Evolutionary conservation across 2,113 vertebrate genomes (phyloP).

Genomic region (Peromyscus polionotus): DNA sequence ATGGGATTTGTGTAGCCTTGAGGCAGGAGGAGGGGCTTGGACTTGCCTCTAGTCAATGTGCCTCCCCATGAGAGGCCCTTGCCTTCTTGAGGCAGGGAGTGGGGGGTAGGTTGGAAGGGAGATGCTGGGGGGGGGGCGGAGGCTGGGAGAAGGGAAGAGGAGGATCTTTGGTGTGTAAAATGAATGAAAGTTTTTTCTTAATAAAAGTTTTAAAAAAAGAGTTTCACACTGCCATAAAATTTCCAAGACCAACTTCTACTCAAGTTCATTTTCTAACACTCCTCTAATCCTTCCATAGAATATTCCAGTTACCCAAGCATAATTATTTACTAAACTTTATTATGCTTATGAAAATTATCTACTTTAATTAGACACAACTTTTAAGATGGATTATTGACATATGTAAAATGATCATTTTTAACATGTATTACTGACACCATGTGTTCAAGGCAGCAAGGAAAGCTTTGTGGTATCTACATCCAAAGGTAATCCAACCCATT

Average conservation of each 20-base stretch:
- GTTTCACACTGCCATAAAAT: background rate
- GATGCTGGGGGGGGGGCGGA: too few relatives aligned
- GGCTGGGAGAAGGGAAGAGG: too few relatives aligned
- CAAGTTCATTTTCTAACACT: background rate
- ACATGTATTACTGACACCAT: background rate
- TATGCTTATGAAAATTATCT: background rate
- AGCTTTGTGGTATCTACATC: background rate
- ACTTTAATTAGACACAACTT: background rate
- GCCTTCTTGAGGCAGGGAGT: too few relatives aligned
- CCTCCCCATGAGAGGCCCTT: too few relatives aligned
- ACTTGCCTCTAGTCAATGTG: too few relatives aligned
- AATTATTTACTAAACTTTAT: conserved; percentile 17
- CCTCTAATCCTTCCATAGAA: background rate
- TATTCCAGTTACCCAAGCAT: background rate
- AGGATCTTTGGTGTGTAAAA: too few relatives aligned
- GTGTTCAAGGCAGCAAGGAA: background rate
- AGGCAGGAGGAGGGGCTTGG: too few relatives aligned
- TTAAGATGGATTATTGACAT: background rate
- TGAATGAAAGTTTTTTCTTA: too few relatives aligned
- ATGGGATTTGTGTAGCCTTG: too few relatives aligned
- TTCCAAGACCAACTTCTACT: background rate
- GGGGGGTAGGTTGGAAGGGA: too few relatives aligned
- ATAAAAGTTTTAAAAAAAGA: too few relatives aligned
- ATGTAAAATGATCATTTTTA: background rate
- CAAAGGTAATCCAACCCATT: background rate